Evolutionary conservation across 2,888 invertebrate genomes (phyloP), one percentile per base, ranked within the genome.

Genomic region (Lasioglossum zephyrum): DNA sequence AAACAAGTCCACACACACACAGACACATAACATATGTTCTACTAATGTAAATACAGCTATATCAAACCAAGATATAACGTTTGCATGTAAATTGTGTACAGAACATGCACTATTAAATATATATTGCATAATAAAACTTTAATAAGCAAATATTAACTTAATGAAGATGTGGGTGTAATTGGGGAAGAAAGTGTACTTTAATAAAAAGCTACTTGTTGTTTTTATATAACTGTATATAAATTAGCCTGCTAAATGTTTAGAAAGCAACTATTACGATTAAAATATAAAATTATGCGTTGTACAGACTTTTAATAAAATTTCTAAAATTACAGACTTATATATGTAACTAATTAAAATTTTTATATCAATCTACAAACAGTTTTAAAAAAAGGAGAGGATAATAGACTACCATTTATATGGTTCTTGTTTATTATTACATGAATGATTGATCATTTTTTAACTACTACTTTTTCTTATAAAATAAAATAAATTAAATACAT

Each of bases 71-170:
- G 44, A 78, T 77, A 47, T 77, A 70, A 44, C 60, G 22, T 57
- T 44, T 16, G 39, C 16, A 81, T 72, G 66, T 72, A 69, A 63
- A 53, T 49, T 78, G n/a, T 11, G 70, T 79, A 31, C 72, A 79
- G 77, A 72, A 60, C 88, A 87, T 87, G 88, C 88, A 82, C 47
- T 63, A 31, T 73, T 66, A 31, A 39, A 16, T 77, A 26, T 53
- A 49, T 77, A 83, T 83, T 77, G 47, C 49, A 73, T 70, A 60
- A 44, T 60, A 72, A 70, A 57, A 77, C 74, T 31, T 60, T 44
- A 66, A 73, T 49, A 36, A 31, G 11, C 31, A 73, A 49, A 78
- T 6, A 84, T 75, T 70, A 74, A 73, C 18, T 57, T 81, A 47
- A 47, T 44, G 41, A 74, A 77, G 26, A 4, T 1, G n/a, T 57